Evolutionary conservation across 2,888 invertebrate species (phyloP).

Genomic region (Cryptocephalus primarius): DNA sequence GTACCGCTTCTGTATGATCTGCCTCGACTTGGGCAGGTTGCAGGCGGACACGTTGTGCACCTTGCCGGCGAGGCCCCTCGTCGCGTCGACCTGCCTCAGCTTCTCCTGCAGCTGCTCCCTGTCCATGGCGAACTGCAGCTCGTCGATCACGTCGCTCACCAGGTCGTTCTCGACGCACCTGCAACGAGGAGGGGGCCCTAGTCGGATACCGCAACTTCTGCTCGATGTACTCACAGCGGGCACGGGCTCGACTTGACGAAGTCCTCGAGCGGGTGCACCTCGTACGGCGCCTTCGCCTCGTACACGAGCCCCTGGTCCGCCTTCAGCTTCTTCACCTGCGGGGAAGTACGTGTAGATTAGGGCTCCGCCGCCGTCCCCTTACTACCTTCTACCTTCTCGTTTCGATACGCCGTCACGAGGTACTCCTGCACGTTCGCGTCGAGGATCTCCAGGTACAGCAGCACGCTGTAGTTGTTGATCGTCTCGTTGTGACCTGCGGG

Average conservation of each 20-base stretch:
- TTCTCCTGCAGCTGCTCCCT: conserved; percentile 31
- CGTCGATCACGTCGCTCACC: conserved; percentile 37
- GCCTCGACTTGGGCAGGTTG: conserved; percentile 41
- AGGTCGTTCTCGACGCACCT: conserved; percentile 44
- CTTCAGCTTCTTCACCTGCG: conserved; percentile 21
- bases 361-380: too few species aligned
- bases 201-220: neutral
- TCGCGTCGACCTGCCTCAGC: conserved; percentile 25
- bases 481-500: conserved; percentile 50
- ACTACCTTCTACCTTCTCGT: conserved; percentile 20
- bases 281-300: conserved; percentile 27
- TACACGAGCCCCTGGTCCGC: conserved; percentile 31
- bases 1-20: conserved; percentile 41
- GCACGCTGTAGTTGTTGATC: conserved; percentile 64
- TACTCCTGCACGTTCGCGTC: conserved; percentile 64
- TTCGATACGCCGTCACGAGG: conserved; percentile 43
- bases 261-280: conserved; percentile 28
- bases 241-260: conserved; percentile 41
- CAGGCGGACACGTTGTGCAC: conserved; percentile 43
- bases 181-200: conserved; percentile 6
- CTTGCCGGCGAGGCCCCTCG: conserved; percentile 32
- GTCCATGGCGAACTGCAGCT: conserved; percentile 32
- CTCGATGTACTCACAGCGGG: conserved; percentile 36
- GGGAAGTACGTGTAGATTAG: too few species aligned
- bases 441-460: conserved; percentile 70